phyloP scores from a whole-genome alignment of 2,797 vertebrate species.

The Stomatorhinus walkeri region DNA sequence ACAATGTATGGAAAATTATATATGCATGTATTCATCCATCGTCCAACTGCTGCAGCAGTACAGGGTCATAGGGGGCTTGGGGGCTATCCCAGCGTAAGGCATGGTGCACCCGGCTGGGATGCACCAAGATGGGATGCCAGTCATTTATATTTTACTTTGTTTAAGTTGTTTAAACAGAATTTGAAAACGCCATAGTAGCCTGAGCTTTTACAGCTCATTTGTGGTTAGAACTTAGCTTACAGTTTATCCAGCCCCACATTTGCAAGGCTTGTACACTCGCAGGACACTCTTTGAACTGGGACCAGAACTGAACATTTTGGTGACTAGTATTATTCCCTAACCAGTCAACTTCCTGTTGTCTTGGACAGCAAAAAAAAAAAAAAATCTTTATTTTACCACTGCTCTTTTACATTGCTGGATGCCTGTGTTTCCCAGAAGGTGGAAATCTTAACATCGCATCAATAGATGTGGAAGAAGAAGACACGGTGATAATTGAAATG shows the following conservation, averaged over 20 bases:
- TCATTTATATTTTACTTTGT: neutral
- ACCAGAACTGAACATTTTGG: neutral
- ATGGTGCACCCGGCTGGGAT: neutral
- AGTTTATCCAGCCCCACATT: neutral
- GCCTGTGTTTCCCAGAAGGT: conserved; percentile 54
- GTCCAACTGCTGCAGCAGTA: neutral
- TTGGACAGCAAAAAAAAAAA: neutral
- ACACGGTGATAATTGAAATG: conserved; percentile 49
- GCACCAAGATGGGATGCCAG: neutral
- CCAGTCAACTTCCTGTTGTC: neutral
- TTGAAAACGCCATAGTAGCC: neutral
- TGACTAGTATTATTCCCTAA: neutral
- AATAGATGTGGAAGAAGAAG: conserved; percentile 62
- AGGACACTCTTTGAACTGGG: neutral
- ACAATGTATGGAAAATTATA: neutral
- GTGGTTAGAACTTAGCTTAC: neutral
- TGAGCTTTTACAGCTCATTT: neutral
- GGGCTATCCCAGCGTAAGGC: neutral
- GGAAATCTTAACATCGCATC: conserved; percentile 58
- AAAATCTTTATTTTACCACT: neutral
- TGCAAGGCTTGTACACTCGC: neutral
- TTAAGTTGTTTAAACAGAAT: neutral
- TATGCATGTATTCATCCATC: neutral
- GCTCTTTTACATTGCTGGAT: neutral
- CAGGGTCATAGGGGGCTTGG: neutral